Base-by-base conservation (phyloP, 1,140 invertebrate genomes). In the Prorops nasuta region DNA sequence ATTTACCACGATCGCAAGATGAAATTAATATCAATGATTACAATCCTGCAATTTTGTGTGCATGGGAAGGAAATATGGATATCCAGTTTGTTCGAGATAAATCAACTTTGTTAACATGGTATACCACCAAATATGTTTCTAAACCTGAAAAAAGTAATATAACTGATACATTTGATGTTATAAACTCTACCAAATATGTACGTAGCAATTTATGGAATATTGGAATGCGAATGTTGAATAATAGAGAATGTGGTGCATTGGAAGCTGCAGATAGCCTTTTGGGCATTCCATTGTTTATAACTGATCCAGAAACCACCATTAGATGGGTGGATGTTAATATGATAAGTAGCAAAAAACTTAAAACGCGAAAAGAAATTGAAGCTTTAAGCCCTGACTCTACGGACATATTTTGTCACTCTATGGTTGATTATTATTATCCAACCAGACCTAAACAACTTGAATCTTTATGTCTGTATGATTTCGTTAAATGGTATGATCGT, bases 41-140 rank as follows among this genome's bases (percentile, higher is more conserved):
- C n/a, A n/a, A n/a, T n/a, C 64, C 67, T 28, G 49, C 55, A 10
- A 49, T 71, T 24, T 34, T 69, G 3, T 18, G 55, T 2, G 60
- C 52, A 22, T 69, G 64, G 64, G 56, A 68, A 51, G 69, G 65
- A 7, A 71, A 71, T 50, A 69, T 60, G n/a, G n/a, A n/a, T n/a
- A n/a, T n/a, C n/a, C n/a, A n/a, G n/a, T n/a, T n/a, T n/a, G n/a
- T n/a, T n/a, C n/a, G n/a, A n/a, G n/a, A n/a, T n/a, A n/a, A n/a
- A n/a, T n/a, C n/a, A n/a, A n/a, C n/a, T n/a, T n/a, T n/a, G n/a
- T n/a, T n/a, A n/a, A n/a, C n/a, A n/a, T n/a, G n/a, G n/a, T n/a
- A n/a, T n/a, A n/a, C n/a, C 12, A 70, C 58, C 1, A 62, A 59
- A 35, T 66, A 64, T 47, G 17, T 52, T 18, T 24, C 40, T 32